Conservation (phyloP, 1,140 invertebrate species). For the Lordiphosa stackelbergi region DNA sequence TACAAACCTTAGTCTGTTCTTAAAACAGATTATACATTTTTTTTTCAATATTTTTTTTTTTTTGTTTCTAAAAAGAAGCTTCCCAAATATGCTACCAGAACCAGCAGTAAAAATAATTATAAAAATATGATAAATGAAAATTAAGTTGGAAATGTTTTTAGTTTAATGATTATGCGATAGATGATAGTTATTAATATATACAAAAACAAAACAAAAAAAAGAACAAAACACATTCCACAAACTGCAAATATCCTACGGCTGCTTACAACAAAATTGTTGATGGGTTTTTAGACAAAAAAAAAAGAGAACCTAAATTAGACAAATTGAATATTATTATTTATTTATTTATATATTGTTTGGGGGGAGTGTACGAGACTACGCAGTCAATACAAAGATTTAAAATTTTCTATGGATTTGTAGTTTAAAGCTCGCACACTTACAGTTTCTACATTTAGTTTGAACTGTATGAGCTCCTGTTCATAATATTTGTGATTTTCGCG, state of each 20-base stretch:
- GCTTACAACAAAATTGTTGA: conserved; percentile 43
- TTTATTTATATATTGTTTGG: conserved; percentile 14
- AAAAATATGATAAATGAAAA: conserved; percentile 19
- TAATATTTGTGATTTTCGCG: conserved; percentile 74
- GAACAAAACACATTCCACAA: conserved; percentile 26
- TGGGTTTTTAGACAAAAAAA: conserved; percentile 63
- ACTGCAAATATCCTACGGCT: conserved; percentile 23
- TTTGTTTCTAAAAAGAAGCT: conserved; percentile 58
- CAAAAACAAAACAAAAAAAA: conserved; percentile 6
- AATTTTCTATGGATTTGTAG: conserved; percentile 2
- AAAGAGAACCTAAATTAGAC: conserved; percentile 60
- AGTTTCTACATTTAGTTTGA: conserved; percentile 74
- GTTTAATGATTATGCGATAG: not conserved
- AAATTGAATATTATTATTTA: conserved; percentile 51
- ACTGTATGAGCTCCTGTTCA: conserved; percentile 74
- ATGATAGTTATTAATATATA: conserved; percentile 11
- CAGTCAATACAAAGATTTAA: conserved; percentile 54
- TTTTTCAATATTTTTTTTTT: conserved; percentile 11
- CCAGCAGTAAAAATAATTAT: conserved; percentile 52
- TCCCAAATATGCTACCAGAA: conserved; percentile 76
- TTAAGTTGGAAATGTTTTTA: conserved; percentile 6
- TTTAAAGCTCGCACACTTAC: conserved; percentile 61
- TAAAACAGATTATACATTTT: conserved; percentile 17
- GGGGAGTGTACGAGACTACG: conserved; percentile 50
- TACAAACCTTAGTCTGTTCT: too few relatives aligned